Evolutionary conservation across 2,888 invertebrate genomes (phyloP).

Genomic region (Lasioglossum malachurum): DNA sequence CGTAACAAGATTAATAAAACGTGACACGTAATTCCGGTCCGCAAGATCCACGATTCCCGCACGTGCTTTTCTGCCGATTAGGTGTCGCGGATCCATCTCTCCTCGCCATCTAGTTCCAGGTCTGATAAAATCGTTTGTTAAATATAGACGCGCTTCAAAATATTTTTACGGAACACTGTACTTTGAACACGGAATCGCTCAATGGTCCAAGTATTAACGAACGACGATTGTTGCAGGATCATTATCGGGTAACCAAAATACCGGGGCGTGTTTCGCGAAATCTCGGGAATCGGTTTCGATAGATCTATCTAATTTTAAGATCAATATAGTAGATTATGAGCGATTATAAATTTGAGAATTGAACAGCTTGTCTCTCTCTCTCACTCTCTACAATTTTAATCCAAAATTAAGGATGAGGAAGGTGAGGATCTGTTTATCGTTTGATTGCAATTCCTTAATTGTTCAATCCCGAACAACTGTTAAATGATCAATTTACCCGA

Average conservation of each 20-base stretch:
- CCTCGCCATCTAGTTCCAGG: background rate
- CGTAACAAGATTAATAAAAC: constrained; percentile 70
- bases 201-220: constrained; percentile 1
- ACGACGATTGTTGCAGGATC: background rate
- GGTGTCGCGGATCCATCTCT: background rate
- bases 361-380: background rate
- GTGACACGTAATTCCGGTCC: constrained; percentile 69
- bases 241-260: background rate
- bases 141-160: background rate
- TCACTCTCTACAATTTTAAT: background rate
- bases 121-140: background rate
- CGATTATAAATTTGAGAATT: background rate
- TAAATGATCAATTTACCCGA: background rate
- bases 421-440: background rate
- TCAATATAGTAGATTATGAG: background rate
- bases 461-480: background rate
- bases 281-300: background rate
- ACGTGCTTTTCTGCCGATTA: constrained; percentile 33
- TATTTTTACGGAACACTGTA: background rate
- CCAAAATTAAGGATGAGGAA: background rate
- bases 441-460: background rate
- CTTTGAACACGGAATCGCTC: background rate
- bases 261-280: constrained; percentile 5
- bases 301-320: background rate
- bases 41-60: background rate